Evolutionary conservation across 2,888 invertebrate genomes (phyloP), one percentile per base, ranked within the genome.

Genomic region (Agriotes lineatus): DNA sequence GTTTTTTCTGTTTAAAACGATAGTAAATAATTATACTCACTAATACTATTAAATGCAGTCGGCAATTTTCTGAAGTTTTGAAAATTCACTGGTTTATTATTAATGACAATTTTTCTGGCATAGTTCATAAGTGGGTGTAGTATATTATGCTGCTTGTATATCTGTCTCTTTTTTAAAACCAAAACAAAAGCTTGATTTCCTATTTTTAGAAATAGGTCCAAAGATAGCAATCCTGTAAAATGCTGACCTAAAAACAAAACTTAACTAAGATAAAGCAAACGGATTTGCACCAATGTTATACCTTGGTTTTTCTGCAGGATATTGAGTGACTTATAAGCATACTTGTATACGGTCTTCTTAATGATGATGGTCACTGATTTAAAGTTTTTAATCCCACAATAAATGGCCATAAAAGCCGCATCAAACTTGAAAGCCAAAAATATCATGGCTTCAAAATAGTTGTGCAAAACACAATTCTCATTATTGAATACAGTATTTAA

Each of bases 361-460:
- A 59, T 25, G 12, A 58, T 12, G 1, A 12, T 7, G 1, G 22
- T 25, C 14, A 68, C 42, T 1, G 30, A 4, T 1, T 14, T 16
- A 35, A 59, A 63, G 18, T 45, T 18, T 52, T 54, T 57, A 39
- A 62, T 57, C 16, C 44, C 22, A 3, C 16, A 12, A 39, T 56
- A 62, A 39, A 65, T 6, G 7, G 50, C 42, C 66, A 62, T 66
- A 4, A 69, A 9, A 3, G 44, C 30, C 0, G 61, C 61, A 18
- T 69, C 69, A 25, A 66, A 65, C 12, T 69, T 69, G 16, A 62
- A 69, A 19, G 66, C 69, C 19, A 69, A 14, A n/a, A 45, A 52
- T 10, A 65, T 20, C 69, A 66, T 66, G 4, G 66, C 33, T 50
- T 50, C 57, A 39, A 69, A 69, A 35, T 42, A 69, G 16, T 69